Conservation (phyloP, 2,113 vertebrate genomes). For the Chaetops frenatus region DNA sequence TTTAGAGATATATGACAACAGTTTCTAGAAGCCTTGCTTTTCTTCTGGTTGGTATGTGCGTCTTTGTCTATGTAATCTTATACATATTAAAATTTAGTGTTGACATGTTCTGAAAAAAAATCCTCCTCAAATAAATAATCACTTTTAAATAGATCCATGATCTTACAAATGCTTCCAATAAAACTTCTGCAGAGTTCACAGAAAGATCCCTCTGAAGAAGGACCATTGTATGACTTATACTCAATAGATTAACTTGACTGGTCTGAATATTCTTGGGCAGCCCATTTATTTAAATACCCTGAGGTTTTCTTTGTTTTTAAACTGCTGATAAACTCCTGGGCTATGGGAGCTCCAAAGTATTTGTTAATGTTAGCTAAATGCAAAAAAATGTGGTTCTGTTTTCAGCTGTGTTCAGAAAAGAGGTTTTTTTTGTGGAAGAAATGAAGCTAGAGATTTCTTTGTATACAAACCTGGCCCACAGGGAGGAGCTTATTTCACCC, state of each 20-base stretch:
- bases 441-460: background rate
- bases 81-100: background rate
- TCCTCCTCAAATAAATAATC: background rate
- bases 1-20: background rate
- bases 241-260: background rate
- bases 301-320: background rate
- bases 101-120: background rate
- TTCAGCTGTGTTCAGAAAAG: background rate
- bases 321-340: background rate
- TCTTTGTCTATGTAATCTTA: background rate
- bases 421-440: background rate
- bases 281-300: background rate
- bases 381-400: background rate
- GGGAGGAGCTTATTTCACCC: background rate
- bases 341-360: background rate
- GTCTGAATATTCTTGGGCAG: background rate
- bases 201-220: background rate
- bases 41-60: background rate
- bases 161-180: background rate
- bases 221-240: rapidly evolving
- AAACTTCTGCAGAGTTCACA: background rate
- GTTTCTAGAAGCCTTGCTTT: background rate
- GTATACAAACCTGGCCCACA: no score
- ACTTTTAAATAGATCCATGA: background rate
- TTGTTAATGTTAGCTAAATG: background rate